Base-by-base conservation (phyloP, 2,888 invertebrate genomes). In the Caradrina clavipalpis region DNA sequence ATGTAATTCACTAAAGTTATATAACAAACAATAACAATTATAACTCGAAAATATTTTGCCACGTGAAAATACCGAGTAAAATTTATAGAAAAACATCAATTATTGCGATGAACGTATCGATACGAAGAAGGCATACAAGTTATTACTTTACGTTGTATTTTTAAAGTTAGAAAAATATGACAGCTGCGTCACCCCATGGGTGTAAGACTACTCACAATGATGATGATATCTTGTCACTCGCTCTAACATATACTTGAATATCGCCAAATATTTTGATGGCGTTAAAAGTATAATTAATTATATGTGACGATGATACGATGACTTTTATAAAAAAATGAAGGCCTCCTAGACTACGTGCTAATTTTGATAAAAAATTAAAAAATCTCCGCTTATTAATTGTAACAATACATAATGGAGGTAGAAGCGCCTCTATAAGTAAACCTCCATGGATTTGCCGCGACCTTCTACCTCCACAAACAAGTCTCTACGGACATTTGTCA, bases 141-240 rank as follows among this genome's bases (percentile, higher is more conserved):
- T 84, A 84, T 84, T 84, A 84, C 84, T 84, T 79, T 86, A 73
- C 69, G 84, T 84, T 84, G 79, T 73, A 64, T 75, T 78, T 69
- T 77, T 67, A 69, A 66, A 75, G 31, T 73, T 79, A 82, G 59
- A 78, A 73, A 75, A 72, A 47, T 63, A 81, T 76, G 45, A 71
- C 31, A 72, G 65, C 51, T 53, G 65, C 65, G 59, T 71, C 59
- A 71, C 65, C 55, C 47, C 56, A 50, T 50, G 56, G 49, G 35
- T 35, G 22, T 58, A 59, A 49, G 50, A 42, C 49, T 45, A 65
- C 58, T 53, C 76, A 58, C 45, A 59, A 50, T 31, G 62, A 53
- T 31, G 62, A 53, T 51, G 60, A 50, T n/a, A 70, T 26, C 54
- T 49, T 19, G 70, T 59, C 80, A 76, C 70, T 26, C 54, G 31